Base-by-base conservation (phyloP, 2,888 invertebrate species). In the Crossocerus cetratus region DNA sequence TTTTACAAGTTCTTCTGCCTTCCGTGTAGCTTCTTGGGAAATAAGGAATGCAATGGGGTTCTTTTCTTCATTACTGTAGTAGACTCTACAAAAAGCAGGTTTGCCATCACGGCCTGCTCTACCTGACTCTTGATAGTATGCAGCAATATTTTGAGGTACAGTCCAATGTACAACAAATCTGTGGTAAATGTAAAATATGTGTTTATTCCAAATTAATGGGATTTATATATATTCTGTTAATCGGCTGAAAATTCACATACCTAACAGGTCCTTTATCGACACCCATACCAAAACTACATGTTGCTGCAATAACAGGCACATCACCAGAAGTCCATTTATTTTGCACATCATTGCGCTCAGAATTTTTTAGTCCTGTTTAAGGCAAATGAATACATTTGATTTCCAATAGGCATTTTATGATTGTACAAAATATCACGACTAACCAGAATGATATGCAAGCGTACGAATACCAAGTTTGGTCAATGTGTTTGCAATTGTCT, bases 261-360 rank as follows among this genome's bases (percentile, higher is more conserved):
- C 96, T 93, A 14, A 99, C 99, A 67, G 96, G 94, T 2, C 96
- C 94, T 90, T 99, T 99, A 90, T 99, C 99, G 2, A 99, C 98
- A 58, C 99, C 99, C 99, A 99, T 99, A 49, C 99, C 99, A 91
- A 99, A 99, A 86, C 98, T 98, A 69, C 99, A 95, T 0, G 99
- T 99, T 3, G 99, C 99, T 78, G 96, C 96, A 80, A 99, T 98
- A 32, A 99, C 96, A 2, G 96, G 94, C 83, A 95, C 94, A 80
- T 94, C 94, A 0, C 99, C 99, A 44, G 92, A 92, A 91, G 97
- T 97, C 99, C 99, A 99, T 78, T 95, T 94, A 87, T 96, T 95
- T 91, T 99, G 99, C 45, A 95, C 95, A 59, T 93, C 92, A 63
- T 94, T 92, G 65, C 98, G 93, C 63, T 96, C 95, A 0, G 92